Evolutionary conservation across 1,140 invertebrate species (phyloP).

Genomic region (Oreohelix idahoensis): DNA sequence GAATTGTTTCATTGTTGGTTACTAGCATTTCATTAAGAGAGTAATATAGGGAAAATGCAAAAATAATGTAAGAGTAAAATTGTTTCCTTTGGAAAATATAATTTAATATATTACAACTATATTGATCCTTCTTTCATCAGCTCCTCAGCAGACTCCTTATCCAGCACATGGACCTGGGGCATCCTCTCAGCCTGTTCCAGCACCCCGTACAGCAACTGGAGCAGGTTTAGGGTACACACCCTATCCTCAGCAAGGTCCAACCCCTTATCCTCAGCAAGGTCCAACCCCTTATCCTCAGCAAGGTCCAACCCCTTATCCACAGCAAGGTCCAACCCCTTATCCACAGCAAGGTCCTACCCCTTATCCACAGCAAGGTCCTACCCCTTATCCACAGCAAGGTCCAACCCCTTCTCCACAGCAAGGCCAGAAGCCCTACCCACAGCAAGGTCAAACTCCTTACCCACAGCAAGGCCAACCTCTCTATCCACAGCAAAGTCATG

Average conservation of each 20-base stretch:
- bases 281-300: too few relatives aligned
- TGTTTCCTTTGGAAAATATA: too few relatives aligned
- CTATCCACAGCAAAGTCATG: background rate
- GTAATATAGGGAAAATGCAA: too few relatives aligned
- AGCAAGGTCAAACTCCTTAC: background rate
- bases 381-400: constrained; percentile 16
- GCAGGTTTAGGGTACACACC: background rate
- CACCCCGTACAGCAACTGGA: background rate
- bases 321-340: too few relatives aligned
- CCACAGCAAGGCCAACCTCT: background rate
- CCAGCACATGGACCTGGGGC: background rate
- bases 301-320: too few relatives aligned
- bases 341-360: too few relatives aligned
- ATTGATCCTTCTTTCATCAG: background rate
- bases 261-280: too few relatives aligned
- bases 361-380: background rate
- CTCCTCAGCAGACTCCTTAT: background rate
- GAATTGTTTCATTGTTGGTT: too few relatives aligned
- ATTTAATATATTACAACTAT: too few relatives aligned
- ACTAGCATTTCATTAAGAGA: too few relatives aligned
- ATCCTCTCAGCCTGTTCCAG: background rate
- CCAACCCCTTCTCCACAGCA: background rate
- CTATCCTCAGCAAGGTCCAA: background rate
- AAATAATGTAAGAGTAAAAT: too few relatives aligned
- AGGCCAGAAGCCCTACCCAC: background rate